Conservation (phyloP, 2,797 vertebrate genomes). For the Aotus griseimembra region DNA sequence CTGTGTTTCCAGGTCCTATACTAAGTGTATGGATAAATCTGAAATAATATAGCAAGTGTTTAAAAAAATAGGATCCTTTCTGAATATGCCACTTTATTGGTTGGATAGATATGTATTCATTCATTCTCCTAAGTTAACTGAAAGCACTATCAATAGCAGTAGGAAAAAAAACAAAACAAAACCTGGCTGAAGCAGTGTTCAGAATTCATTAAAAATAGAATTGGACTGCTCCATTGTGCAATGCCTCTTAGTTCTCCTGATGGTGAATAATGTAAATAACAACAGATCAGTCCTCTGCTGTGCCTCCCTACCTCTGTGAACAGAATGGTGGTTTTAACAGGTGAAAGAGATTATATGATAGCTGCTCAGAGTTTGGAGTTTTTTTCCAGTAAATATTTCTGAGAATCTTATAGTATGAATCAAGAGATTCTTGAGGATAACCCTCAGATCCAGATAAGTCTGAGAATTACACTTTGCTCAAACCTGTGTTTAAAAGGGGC, state of each 20-base stretch:
- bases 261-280: neutral
- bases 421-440: slow-evolving; percentile 45
- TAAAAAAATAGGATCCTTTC: neutral
- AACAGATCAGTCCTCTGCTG: neutral
- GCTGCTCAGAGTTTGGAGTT: neutral
- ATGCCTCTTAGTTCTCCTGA: neutral
- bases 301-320: neutral
- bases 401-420: slow-evolving; percentile 42
- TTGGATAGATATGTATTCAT: neutral
- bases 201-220: neutral
- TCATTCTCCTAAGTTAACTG: neutral
- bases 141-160: neutral
- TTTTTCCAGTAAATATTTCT: slow-evolving; percentile 31
- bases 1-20: neutral
- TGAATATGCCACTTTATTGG: neutral
- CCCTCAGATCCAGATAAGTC: neutral
- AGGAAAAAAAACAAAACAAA: neutral
- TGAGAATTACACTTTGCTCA: neutral
- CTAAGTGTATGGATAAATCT: neutral
- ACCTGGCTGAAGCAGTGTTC: neutral
- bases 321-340: neutral
- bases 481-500: neutral
- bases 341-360: neutral
- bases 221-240: neutral
- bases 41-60: neutral